Conservation (phyloP, 2,797 vertebrate genomes). For the Otus scops region DNA sequence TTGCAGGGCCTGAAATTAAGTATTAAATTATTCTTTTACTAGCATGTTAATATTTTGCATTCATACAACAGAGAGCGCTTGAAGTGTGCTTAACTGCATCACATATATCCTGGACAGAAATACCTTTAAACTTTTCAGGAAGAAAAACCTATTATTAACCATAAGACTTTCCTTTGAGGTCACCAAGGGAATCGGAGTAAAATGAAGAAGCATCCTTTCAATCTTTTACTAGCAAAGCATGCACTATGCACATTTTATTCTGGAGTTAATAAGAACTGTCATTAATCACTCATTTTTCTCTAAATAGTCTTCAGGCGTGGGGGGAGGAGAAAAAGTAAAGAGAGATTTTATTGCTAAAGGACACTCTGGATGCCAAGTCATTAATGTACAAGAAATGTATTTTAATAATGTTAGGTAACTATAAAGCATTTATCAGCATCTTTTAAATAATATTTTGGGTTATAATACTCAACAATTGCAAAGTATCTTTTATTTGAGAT, state of each 20-base stretch:
- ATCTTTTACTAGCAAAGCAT: not conserved
- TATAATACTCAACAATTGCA: not conserved
- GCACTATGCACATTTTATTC: not conserved
- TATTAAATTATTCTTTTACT: not conserved
- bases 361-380: not conserved
- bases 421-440: not conserved
- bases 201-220: not conserved
- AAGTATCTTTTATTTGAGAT: not conserved
- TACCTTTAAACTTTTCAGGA: not conserved
- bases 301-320: not conserved
- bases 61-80: not conserved
- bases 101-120: not conserved
- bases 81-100: conserved; percentile 16
- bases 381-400: not conserved
- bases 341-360: not conserved
- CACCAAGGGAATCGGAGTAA: not conserved
- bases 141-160: not conserved
- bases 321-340: not conserved
- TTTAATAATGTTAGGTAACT: not conserved
- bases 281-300: not conserved
- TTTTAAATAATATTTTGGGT: not conserved
- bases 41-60: not conserved
- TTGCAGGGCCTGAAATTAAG: not conserved
- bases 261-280: not conserved
- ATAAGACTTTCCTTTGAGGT: not conserved